These are phyloP conservation scores for Rhaphigaster nebulosa DNA, from an alignment of 2,888 invertebrate genomes.

Conservation along the genomic window DNA sequence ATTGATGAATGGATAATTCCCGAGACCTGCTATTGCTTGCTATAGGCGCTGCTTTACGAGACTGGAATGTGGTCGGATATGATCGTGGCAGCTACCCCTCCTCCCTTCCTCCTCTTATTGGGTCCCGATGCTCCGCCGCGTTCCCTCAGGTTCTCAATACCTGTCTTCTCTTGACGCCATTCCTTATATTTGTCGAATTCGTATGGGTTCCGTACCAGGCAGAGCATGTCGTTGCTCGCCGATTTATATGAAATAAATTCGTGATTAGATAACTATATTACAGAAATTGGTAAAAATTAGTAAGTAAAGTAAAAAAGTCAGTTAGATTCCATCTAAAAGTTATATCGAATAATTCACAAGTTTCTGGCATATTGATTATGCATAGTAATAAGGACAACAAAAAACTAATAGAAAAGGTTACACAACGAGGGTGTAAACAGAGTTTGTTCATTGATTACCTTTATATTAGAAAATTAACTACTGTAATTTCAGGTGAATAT, in stretches of 20 bases:
- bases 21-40: neutral
- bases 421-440: no score
- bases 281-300: neutral
- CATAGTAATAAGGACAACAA: no score
- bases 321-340: no score
- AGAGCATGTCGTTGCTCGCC: neutral
- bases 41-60: neutral
- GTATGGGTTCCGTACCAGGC: neutral
- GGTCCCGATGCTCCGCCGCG: neutral
- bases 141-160: conserved; percentile 47
- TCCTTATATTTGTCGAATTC: neutral
- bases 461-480: no score
- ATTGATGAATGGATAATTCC: conserved; percentile 42
- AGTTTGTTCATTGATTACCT: no score
- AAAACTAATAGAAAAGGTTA: no score
- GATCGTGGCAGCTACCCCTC: neutral
- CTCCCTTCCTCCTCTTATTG: conserved; percentile 37
- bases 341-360: no score
- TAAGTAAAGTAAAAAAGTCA: no score
- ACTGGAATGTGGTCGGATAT: conserved; percentile 6
- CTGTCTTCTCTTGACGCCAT: neutral
- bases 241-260: neutral
- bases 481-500: no score
- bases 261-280: neutral
- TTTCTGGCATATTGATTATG: no score